A percentile compares a stretch with the other conserved stretches of the same genome.
Evolutionary conservation across 2,888 invertebrate species (phyloP).

Genomic region (Thera britannica): DNA sequence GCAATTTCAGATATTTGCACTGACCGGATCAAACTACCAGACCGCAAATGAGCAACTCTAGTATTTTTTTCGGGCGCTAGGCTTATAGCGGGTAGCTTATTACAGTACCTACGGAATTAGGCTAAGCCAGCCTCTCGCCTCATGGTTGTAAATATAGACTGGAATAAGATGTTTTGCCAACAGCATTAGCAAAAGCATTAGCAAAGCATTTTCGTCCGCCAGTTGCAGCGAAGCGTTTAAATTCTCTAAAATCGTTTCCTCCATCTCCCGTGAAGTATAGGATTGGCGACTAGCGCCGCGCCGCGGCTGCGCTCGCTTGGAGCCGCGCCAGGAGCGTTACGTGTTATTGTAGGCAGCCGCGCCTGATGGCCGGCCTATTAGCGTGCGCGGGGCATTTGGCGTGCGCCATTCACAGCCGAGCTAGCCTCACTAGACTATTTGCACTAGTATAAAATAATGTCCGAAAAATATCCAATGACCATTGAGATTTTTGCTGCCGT

Average conservation of each 20-base stretch:
- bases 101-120: too few species aligned
- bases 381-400: slow-evolving; percentile 1
- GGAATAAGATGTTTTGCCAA: slow-evolving; percentile 1
- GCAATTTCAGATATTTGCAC: not conserved
- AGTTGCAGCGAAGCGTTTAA: slow-evolving; percentile 7
- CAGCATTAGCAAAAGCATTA: not conserved
- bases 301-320: slow-evolving; percentile 15
- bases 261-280: slow-evolving; percentile 16
- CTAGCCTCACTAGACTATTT: not conserved
- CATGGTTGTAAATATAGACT: not conserved
- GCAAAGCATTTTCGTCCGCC: not conserved
- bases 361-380: slow-evolving; percentile 3
- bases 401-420: not conserved
- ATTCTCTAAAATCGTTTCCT: slow-evolving; percentile 22
- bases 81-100: too few species aligned
- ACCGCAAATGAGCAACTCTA: too few species aligned
- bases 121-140: not conserved
- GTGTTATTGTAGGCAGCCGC: slow-evolving; percentile 6
- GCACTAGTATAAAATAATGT: not conserved
- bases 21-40: not conserved
- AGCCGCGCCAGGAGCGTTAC: slow-evolving; percentile 14
- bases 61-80: too few species aligned
- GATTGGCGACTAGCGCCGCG: slow-evolving; percentile 5
- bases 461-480: too few species aligned
- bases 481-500: too few species aligned